Conservation (phyloP, 2,797 vertebrate genomes). For the Manis crassicaudata region DNA sequence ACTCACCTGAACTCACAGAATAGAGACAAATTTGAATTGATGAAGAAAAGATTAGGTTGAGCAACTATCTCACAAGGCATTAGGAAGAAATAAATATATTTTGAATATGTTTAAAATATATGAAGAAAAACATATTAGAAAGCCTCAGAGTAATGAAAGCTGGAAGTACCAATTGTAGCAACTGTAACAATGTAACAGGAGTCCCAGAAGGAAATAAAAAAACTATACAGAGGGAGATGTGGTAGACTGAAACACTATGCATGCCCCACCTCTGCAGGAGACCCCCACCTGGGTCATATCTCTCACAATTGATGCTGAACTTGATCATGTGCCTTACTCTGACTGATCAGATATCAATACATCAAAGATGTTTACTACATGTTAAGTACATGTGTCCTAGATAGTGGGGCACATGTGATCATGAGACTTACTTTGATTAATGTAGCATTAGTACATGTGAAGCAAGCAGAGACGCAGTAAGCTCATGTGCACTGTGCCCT, state of each 20-base stretch:
- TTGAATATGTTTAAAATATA: too few relatives aligned
- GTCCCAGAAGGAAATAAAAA: not conserved
- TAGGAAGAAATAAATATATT: not conserved
- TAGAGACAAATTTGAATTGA: not conserved
- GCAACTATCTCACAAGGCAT: not conserved
- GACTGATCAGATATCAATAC: not conserved
- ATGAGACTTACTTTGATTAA: not conserved
- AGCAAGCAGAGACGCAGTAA: not conserved
- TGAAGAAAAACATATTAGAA: not conserved
- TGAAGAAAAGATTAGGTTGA: not conserved
- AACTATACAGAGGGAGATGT: not conserved
- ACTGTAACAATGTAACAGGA: not conserved
- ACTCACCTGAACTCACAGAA: not conserved
- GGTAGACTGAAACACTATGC: not conserved
- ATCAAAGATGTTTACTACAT: not conserved
- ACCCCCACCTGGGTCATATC: fast-evolving
- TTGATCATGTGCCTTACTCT: not conserved
- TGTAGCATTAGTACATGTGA: not conserved
- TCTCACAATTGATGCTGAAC: not conserved
- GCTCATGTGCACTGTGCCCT: not conserved
- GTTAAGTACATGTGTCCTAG: not conserved
- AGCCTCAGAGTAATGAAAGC: not conserved
- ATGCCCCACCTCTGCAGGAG: too few relatives aligned
- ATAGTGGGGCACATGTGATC: fast-evolving
- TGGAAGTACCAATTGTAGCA: not conserved